These are phyloP conservation scores for Melipona quadrifasciata DNA, from an alignment of 1,140 invertebrate genomes.

Conservation along the genomic window DNA sequence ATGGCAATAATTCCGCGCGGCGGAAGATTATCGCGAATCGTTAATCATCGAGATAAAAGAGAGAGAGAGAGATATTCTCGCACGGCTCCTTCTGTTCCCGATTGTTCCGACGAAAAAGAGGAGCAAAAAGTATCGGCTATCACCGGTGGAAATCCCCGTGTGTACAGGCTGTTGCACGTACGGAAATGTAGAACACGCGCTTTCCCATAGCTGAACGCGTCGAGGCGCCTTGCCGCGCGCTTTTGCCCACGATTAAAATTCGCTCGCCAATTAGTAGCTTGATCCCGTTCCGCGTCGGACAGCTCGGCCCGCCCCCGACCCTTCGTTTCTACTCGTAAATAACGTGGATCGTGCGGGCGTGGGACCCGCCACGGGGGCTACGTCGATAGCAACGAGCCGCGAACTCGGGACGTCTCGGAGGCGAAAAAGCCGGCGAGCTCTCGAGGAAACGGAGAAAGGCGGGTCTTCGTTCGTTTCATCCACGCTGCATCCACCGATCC, in stretches of 20 bases:
- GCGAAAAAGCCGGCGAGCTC: background rate
- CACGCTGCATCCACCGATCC: background rate
- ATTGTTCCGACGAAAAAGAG: background rate
- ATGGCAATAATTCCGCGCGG: background rate
- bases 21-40: background rate
- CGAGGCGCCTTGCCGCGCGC: background rate
- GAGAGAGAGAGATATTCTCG: background rate
- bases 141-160: background rate
- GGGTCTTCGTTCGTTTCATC: background rate
- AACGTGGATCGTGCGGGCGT: conserved; percentile 67
- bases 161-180: background rate
- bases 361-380: conserved; percentile 61
- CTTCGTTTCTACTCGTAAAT: conserved; percentile 68
- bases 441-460: conserved; percentile 40
- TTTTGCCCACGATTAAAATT: conserved; percentile 44
- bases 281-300: conserved; percentile 21
- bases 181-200: conserved; percentile 3
- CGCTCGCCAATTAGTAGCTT: conserved; percentile 34
- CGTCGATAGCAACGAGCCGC: background rate
- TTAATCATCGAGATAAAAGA: background rate
- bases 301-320: conserved; percentile 33
- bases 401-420: background rate
- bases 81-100: background rate
- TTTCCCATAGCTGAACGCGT: conserved; percentile 5
- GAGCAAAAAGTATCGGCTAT: background rate